Evolutionary conservation across 1,140 invertebrate species (phyloP), one percentile per base, ranked within the genome.

Genomic region (Pogonomyrmex californicus): DNA sequence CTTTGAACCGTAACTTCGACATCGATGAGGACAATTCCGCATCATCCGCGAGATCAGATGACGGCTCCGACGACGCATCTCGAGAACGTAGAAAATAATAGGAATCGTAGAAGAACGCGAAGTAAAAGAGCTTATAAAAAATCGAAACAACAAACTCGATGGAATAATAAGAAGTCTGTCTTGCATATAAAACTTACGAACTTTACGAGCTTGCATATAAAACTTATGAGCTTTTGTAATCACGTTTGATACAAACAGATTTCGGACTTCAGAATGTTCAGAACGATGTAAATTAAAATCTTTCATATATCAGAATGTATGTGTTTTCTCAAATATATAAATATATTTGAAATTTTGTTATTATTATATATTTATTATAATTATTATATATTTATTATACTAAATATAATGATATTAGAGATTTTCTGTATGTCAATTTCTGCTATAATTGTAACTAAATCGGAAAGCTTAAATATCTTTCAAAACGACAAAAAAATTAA

Each of bases 1-100:
- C 60, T 65, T 86, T 89, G 10, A 73, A n/a, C 7, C 36, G 30
- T 49, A 60, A 38, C 10, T 17, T 87, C 41, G 65, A 73, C 30
- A 33, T 58, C 14, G 58, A 41, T 49, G 62, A 54, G 12, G 51
- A 78, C 10, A 77, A 75, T 71, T 60, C 12, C 12, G 3, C 10
- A 1, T 12, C 63, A 14, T 73, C 10, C 5, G n/a, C 49, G 38
- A 90, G 81, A 54, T 9, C 58, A 12, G 49, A 62, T 10, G 47
- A 54, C n/a, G 7, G 36, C n/a, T 4, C 30, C 2, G n/a, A 6
- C 2, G 14, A 58, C 12, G 9, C 49, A 9, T 1, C 23, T 47
- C 60, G 56, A 65, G 3, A 58, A 14, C 23, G 7, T 12, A 14
- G 4, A 33, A 23, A 36, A 56, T 23, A 56, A 60, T 17, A 49